Evolutionary conservation across 2,797 vertebrate species (phyloP).

Genomic region (Danio jaintianensis): DNA sequence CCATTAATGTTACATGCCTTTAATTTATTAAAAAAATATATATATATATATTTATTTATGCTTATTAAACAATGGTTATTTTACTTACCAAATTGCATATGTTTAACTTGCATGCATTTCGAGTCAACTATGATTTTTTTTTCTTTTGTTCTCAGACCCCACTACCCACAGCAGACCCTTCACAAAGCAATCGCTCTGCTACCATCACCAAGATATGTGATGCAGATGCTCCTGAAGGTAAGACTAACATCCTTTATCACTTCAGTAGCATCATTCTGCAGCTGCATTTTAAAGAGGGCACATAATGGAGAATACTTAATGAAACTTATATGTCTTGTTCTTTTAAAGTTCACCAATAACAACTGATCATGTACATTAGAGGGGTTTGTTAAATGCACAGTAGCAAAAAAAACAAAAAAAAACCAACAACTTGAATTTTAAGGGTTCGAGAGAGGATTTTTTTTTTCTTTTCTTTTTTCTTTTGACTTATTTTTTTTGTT

Average conservation of each 20-base stretch:
- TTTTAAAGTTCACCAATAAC: not conserved
- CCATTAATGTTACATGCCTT: no score
- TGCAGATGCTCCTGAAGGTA: conserved; percentile 93
- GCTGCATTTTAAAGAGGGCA: not conserved
- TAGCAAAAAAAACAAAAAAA: not conserved
- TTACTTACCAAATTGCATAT: not conserved
- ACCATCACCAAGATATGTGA: conserved; percentile 86
- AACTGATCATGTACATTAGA: not conserved
- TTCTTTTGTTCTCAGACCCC: conserved; percentile 75
- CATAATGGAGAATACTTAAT: not conserved
- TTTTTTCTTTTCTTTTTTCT: no score
- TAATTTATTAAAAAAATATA: no score
- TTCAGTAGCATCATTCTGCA: not conserved
- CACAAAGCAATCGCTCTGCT: conserved; percentile 77
- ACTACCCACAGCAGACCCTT: conserved; percentile 70
- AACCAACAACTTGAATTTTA: not conserved
- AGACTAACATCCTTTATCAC: conserved; percentile 62
- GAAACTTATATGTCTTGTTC: not conserved
- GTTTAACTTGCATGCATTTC: not conserved
- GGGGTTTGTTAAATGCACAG: not conserved
- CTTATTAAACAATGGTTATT: no score
- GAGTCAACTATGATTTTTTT: not conserved
- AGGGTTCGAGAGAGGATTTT: not conserved
- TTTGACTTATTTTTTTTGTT: not conserved
- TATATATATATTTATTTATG: no score